phyloP scores from a whole-genome alignment of 2,797 vertebrate genomes.

The Coluber constrictor region DNA sequence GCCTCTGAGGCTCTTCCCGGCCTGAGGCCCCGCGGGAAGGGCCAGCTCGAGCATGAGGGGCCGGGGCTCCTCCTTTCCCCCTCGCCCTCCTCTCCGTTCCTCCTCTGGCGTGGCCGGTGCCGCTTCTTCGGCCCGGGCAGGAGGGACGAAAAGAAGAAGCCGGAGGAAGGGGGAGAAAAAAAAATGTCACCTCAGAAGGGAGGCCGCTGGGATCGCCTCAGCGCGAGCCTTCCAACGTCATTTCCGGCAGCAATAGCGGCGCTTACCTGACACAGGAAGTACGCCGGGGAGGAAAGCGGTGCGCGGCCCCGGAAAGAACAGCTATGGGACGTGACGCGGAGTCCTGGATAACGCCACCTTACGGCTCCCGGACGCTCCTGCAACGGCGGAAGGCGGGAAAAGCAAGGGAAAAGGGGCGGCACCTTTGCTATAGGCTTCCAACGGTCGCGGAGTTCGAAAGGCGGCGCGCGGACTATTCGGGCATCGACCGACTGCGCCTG shows the following conservation, averaged over 20 bases:
- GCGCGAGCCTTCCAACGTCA: conserved; percentile 62
- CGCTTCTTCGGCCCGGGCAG: background rate
- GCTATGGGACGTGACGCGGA: no score
- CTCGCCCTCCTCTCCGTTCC: conserved; percentile 15
- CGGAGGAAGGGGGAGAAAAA: conserved; percentile 17
- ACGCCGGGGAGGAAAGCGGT: background rate
- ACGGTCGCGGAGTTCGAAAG: background rate
- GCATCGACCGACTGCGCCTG: background rate
- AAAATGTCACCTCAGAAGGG: conserved; percentile 69
- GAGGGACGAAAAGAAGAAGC: conserved; percentile 12
- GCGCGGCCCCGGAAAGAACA: background rate
- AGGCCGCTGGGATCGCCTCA: conserved; percentile 48
- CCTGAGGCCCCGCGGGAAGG: conserved; percentile 20
- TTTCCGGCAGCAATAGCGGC: conserved; percentile 50
- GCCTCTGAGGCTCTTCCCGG: conserved; percentile 5
- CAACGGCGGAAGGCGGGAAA: background rate
- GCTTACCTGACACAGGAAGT: no score
- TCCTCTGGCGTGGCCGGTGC: background rate
- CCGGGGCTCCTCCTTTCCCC: background rate
- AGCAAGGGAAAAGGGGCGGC: background rate
- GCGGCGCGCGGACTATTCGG: background rate
- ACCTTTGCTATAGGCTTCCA: background rate
- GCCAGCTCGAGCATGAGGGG: conserved; percentile 9
- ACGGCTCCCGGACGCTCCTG: background rate
- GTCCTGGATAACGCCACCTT: background rate